phyloP scores from a whole-genome alignment of 2,113 vertebrate species.

The Mormyrus iriodes region DNA sequence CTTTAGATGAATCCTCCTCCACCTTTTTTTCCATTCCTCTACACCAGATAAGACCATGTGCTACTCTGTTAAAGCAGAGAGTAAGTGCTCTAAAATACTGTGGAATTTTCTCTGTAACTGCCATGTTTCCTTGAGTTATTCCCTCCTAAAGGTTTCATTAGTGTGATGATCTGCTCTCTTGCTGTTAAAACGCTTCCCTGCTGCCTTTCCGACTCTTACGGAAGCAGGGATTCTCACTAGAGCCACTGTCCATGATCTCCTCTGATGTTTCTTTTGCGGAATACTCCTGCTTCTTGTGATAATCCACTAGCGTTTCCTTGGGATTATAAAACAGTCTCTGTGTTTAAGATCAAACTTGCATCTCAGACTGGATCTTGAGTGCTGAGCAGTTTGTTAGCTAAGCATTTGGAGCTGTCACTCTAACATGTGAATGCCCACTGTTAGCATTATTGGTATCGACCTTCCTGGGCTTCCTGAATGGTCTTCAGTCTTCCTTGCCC shows the following conservation, averaged over 20 bases:
- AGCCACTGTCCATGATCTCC: background rate
- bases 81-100: background rate
- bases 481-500: background rate
- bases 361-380: background rate
- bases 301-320: background rate
- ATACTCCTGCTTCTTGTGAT: background rate
- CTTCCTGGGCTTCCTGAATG: background rate
- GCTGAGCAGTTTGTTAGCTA: background rate
- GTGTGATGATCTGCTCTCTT: background rate
- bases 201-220: background rate
- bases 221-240: background rate
- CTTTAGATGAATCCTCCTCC: background rate
- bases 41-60: background rate
- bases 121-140: background rate
- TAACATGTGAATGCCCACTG: background rate
- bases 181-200: background rate
- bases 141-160: conserved; percentile 7
- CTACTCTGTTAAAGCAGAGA: background rate
- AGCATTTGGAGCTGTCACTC: background rate
- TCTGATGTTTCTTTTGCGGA: background rate
- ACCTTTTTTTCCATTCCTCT: background rate
- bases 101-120: background rate
- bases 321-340: background rate
- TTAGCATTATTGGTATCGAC: background rate
- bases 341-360: background rate